Conservation (phyloP, 1,140 invertebrate species). For the Lasioglossum albipes region DNA sequence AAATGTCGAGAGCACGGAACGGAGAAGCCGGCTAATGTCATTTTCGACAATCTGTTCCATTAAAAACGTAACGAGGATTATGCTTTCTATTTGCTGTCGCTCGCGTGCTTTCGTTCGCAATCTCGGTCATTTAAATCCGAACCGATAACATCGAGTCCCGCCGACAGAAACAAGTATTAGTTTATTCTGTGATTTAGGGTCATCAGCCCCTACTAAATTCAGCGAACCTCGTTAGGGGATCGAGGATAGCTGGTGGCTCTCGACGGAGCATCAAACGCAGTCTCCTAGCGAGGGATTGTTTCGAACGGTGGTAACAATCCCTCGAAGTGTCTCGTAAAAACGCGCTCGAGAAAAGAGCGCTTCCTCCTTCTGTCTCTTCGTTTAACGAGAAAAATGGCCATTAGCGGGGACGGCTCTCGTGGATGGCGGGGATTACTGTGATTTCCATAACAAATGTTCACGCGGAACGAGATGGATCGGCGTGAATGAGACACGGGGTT, state of each 20-base stretch:
- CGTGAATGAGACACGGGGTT: neutral
- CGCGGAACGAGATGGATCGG: constrained; percentile 1
- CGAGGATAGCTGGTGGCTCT: neutral
- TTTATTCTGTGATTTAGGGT: neutral
- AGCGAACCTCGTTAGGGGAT: neutral
- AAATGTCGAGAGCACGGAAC: neutral
- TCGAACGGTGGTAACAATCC: constrained; percentile 9
- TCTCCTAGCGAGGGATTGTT: neutral
- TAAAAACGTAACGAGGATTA: too few species aligned
- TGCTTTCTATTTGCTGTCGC: too few species aligned
- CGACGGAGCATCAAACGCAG: neutral
- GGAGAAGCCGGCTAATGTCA: too few species aligned
- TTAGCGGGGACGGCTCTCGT: constrained; percentile 7
- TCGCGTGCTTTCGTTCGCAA: too few species aligned
- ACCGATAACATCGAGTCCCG: too few species aligned
- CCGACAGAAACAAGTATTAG: neutral
- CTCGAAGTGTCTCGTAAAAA: constrained; percentile 33
- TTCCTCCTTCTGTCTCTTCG: constrained; percentile 11
- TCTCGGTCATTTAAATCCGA: too few species aligned
- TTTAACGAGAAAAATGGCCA: constrained; percentile 42
- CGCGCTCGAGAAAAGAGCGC: neutral
- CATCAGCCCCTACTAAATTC: neutral
- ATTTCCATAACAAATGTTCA: constrained; percentile 46
- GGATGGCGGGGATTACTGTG: neutral
- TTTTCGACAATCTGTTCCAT: too few species aligned